phyloP scores from a whole-genome alignment of 64 coral and sea anemone genomes.

The Pachyseris speciosa region DNA sequence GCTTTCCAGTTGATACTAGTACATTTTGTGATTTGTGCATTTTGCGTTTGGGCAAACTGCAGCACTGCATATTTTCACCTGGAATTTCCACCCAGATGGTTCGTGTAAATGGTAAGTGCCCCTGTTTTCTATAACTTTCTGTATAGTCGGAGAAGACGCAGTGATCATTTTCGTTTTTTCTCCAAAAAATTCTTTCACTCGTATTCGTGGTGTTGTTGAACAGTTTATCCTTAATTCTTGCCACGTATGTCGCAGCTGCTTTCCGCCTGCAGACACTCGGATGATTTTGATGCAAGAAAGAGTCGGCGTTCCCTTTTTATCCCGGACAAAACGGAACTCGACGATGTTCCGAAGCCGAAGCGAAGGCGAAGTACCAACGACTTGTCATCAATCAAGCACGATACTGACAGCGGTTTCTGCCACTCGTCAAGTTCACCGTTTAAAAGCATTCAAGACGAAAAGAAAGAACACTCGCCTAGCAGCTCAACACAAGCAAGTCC shows the following conservation, averaged over 20 bases:
- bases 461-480: not conserved
- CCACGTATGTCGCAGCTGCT: constrained; percentile 94
- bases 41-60: too few species aligned
- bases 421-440: constrained; percentile 77
- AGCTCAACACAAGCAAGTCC: constrained; percentile 5
- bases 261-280: constrained; percentile 67
- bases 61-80: too few species aligned
- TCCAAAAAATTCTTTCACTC: too few species aligned
- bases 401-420: constrained; percentile 38
- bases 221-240: constrained; percentile 66
- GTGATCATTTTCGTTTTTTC: too few species aligned
- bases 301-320: constrained; percentile 92
- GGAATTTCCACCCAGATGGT: too few species aligned
- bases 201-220: not conserved
- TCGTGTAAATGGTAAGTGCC: too few species aligned
- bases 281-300: constrained; percentile 58
- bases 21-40: too few species aligned
- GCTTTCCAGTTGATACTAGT: too few species aligned
- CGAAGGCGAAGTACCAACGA: constrained; percentile 64
- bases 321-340: not conserved
- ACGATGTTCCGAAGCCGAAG: constrained; percentile 55
- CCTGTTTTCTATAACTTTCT: too few species aligned
- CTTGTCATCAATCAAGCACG: constrained; percentile 2
- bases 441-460: not conserved
- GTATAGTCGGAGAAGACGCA: too few species aligned